Conservation (phyloP, 2,113 vertebrate genomes). For the Cynopterus brachyotis region DNA sequence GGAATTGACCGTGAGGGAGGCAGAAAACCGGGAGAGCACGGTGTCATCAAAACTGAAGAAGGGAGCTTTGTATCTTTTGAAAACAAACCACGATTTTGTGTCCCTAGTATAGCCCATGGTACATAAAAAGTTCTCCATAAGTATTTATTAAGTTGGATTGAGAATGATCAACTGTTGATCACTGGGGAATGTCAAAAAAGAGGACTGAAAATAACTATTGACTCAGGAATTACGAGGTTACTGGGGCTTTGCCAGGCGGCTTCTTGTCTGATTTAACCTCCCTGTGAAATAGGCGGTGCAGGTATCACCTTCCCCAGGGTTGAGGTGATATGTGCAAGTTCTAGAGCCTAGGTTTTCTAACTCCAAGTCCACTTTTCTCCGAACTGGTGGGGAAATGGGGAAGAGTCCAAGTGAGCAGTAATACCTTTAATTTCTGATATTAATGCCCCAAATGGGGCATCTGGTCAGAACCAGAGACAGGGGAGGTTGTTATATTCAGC, state of each 20-base stretch:
- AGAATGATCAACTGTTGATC: not conserved
- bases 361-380: not conserved
- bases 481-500: not conserved
- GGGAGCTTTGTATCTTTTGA: not conserved
- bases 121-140: not conserved
- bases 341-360: not conserved
- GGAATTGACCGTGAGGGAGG: not conserved
- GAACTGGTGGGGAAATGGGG: not conserved
- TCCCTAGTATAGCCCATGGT: not conserved
- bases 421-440: conserved; percentile 15
- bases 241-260: not conserved
- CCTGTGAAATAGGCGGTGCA: not conserved
- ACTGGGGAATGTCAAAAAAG: not conserved
- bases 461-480: not conserved
- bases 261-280: not conserved
- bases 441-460: not conserved
- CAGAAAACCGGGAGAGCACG: not conserved
- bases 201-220: not conserved
- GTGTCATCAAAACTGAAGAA: not conserved
- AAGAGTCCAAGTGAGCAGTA: not conserved
- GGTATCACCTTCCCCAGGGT: not conserved
- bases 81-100: not conserved
- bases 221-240: not conserved
- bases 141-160: not conserved
- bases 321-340: not conserved